These are phyloP conservation scores for Hemitrygon akajei DNA, from an alignment of 2,797 vertebrate species.

Conservation along the genomic window DNA sequence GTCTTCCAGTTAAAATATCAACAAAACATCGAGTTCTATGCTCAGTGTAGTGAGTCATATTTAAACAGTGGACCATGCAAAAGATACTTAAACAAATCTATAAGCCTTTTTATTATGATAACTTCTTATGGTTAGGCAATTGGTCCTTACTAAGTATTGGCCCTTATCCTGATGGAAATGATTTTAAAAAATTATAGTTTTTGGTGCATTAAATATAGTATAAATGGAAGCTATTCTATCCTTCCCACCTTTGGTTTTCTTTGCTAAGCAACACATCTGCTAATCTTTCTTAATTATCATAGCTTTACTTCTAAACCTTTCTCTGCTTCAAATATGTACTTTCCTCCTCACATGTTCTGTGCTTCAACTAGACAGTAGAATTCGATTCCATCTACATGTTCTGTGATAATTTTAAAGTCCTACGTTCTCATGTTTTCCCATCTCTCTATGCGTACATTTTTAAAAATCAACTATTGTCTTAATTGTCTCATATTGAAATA, in stretches of 20 bases:
- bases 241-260: background rate
- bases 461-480: background rate
- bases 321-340: background rate
- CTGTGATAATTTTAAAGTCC: background rate
- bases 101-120: background rate
- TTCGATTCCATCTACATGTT: background rate
- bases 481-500: background rate
- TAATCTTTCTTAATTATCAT: background rate
- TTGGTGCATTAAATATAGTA: background rate
- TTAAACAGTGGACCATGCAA: background rate
- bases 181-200: background rate
- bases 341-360: background rate
- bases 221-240: background rate
- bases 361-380: background rate
- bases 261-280: background rate
- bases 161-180: background rate
- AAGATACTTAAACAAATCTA: background rate
- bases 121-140: background rate
- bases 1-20: background rate
- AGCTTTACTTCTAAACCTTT: background rate
- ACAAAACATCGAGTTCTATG: background rate
- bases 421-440: background rate
- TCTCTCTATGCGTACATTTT: background rate
- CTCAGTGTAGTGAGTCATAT: background rate
- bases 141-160: background rate